Evolutionary conservation across 2,797 vertebrate genomes (phyloP), one percentile per base, ranked within the genome.

Genomic region (Phataginus tetradactyla): DNA sequence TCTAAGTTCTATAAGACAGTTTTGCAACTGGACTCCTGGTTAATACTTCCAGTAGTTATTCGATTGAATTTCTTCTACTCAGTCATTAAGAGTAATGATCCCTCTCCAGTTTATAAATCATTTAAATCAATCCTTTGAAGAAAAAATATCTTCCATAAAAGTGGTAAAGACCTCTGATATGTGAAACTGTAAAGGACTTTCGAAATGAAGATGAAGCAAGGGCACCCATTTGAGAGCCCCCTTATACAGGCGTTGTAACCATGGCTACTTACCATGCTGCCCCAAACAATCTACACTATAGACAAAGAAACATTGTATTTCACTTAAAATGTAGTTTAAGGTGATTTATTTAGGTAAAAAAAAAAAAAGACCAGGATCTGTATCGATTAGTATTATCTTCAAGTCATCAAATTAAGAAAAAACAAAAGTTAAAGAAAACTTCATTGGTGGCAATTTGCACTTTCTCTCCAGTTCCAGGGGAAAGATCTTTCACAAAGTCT

Each of bases 401-500:
- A 88, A 86, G 13, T 74, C 51, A 96, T 71, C 78, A 86, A 75
- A 92, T 81, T 94, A 78, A 80, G 15, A 90, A 88, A 87, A 6
- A 80, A 78, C n/a, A 81, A 91, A 92, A 49, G 34, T 78, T 80
- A 74, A 85, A 71, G 21, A 74, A 85, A 81, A 81, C 10, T 42
- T 63, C 15, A 66, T 68, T 69, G 18, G n/a, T 63, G 15, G 8
- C 45, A 37, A 80, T 83, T 86, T 96, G 59, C 23, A 45, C n/a
- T 57, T 95, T 91, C 96, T 86, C 74, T 57, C 25, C 89, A 90
- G 49, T n/a, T 94, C 66, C 83, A 23, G 17, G 90, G 27, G 75
- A 87, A 96, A 96, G 57, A 37, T 32, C 37, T 59, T 94, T 95
- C 63, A 96, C 69, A 53, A 97, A 88, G 63, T 86, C 86, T 94